Evolutionary conservation across 2,797 vertebrate species (phyloP), one percentile per base, ranked within the genome.

Genomic region (Myotis planiceps): DNA sequence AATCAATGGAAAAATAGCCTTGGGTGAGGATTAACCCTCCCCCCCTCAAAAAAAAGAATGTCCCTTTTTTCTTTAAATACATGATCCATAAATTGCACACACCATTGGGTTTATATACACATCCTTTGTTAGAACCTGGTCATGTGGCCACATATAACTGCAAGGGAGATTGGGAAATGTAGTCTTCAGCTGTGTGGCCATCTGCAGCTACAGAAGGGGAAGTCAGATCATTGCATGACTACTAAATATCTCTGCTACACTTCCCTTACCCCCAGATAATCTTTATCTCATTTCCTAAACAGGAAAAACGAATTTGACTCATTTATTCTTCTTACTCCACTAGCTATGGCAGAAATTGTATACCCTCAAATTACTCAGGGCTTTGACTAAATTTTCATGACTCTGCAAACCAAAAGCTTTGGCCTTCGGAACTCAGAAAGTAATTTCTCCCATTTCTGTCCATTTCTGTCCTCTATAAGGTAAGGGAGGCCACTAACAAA

Each of bases 271-370:
- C 37, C 60, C 69, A 68, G n/a, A 81, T 84, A 37, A 66, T 42
- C 75, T 93, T 87, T 58, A 90, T 69, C 88, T 88, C 55, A 16
- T 75, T 96, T 94, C 95, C 72, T 87, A 90, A 85, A 88, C 25
- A 92, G 34, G 92, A 88, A 94, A 94, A 69, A 53, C 27, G 7
- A 90, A 78, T 68, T 71, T 60, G 84, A 66, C 51, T 60, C 81
- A 42, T 80, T 53, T 79, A 39, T 86, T 90, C 81, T 93, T 93
- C 45, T 84, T 66, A n/a, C 27, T 39, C 87, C 55, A 34, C 27
- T 68, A 81, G 51, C 42, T 45, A 79, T 19, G 32, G 19, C 45
- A 92, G 65, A 79, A 92, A 90, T 27, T 84, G 3, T 47, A 69
- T 10, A 71, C 10, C n/a, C 42, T 92, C 16, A 55, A 53, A 88